phyloP scores from a whole-genome alignment of 2,113 vertebrate species.

The Drymodes brunneopygia region DNA sequence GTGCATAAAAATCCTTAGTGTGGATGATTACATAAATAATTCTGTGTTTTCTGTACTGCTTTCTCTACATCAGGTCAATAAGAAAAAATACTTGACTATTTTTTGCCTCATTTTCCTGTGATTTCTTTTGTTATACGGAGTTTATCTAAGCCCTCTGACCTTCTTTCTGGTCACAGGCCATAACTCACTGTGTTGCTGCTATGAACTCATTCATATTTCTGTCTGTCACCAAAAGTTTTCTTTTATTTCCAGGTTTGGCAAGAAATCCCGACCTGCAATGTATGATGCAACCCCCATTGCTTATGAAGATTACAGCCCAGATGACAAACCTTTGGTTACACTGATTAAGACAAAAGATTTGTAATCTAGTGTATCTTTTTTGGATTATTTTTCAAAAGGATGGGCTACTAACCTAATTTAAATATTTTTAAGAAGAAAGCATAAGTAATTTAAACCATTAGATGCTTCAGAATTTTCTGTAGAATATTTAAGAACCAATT shows the following conservation, averaged over 20 bases:
- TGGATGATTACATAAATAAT: neutral
- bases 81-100: neutral
- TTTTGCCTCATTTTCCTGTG: neutral
- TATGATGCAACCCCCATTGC: conserved; percentile 94
- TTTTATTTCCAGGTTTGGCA: conserved; percentile 86
- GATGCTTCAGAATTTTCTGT: conserved; percentile 75
- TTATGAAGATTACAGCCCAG: conserved; percentile 97
- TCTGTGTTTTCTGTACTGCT: neutral
- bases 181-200: neutral
- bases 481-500: conserved; percentile 77
- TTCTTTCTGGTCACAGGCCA: neutral
- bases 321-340: conserved; percentile 97
- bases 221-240: conserved; percentile 4
- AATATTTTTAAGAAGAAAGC: conserved; percentile 83
- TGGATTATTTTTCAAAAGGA: conserved; percentile 79
- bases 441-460: conserved; percentile 75
- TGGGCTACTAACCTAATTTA: conserved; percentile 76
- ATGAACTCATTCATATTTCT: neutral
- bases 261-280: conserved; percentile 96
- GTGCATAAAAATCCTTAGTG: neutral
- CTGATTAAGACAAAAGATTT: conserved; percentile 99
- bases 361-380: conserved; percentile 79
- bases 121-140: neutral
- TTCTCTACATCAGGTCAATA: neutral
- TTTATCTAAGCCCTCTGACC: neutral